Conservation (phyloP, 2,797 vertebrate genomes). For the Novumbra hubbsi region DNA sequence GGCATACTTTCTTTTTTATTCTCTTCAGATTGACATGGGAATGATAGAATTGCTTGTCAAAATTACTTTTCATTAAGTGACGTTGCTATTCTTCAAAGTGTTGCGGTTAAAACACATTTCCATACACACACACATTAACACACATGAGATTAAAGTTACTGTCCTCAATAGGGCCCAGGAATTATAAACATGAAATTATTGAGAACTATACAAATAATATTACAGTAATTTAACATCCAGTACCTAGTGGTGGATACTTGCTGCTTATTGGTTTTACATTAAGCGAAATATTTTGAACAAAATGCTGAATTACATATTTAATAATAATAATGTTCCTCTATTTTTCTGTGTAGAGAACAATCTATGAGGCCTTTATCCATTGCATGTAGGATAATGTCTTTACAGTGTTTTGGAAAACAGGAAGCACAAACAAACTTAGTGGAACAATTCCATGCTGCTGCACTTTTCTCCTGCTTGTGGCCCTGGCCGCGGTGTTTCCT, state of each 20-base stretch:
- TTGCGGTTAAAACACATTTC: too few species aligned
- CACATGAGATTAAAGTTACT: neutral
- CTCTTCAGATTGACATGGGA: constrained; percentile 20
- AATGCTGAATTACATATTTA: neutral
- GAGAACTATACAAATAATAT: neutral
- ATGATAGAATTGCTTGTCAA: constrained; percentile 24
- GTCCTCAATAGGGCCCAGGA: neutral
- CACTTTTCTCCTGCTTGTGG: neutral
- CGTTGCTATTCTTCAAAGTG: neutral
- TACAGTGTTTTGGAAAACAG: neutral
- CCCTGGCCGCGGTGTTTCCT: neutral
- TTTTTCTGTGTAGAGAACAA: neutral
- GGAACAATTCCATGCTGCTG: neutral
- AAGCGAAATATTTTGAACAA: neutral
- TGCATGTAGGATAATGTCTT: neutral
- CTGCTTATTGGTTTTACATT: neutral
- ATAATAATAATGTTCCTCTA: neutral
- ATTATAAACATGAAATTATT: neutral
- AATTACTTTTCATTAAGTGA: constrained; percentile 21
- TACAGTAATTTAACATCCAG: neutral
- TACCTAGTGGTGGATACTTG: neutral
- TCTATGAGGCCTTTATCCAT: too few species aligned
- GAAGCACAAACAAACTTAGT: neutral
- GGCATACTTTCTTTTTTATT: neutral
- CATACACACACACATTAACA: neutral